A percentile compares a stretch with the other conserved stretches of the same genome.
These are phyloP conservation scores for Manacus vitellinus DNA, from an alignment of 2,113 vertebrate genomes.

Conservation along the genomic window DNA sequence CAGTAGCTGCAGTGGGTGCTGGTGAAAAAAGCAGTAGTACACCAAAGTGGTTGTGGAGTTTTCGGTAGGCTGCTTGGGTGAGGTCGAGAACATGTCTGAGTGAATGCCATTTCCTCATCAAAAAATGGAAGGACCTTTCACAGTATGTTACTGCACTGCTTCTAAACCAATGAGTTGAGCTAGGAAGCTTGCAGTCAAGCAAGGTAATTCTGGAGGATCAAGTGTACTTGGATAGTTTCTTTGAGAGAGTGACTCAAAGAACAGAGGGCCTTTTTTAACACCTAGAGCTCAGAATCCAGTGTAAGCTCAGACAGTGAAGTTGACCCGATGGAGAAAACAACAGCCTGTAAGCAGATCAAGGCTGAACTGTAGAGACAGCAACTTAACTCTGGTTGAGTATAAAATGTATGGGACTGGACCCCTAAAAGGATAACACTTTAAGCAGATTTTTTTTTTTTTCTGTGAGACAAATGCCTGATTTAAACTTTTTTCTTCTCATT, in stretches of 20 bases:
- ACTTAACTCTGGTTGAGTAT: neutral
- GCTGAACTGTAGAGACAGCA: neutral
- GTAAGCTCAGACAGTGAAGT: neutral
- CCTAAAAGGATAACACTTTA: neutral
- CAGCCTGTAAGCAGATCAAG: neutral
- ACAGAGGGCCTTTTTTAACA: neutral
- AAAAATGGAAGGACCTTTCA: neutral
- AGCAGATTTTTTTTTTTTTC: neutral
- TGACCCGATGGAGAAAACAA: neutral
- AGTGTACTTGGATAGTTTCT: neutral
- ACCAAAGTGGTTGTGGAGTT: neutral
- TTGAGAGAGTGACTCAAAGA: neutral
- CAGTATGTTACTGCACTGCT: neutral
- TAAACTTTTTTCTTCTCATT: neutral
- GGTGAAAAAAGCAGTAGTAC: neutral
- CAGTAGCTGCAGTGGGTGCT: neutral
- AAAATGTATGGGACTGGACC: neutral
- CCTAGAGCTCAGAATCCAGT: neutral
- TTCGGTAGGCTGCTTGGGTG: neutral
- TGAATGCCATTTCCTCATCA: neutral
- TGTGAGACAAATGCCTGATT: fast-evolving
- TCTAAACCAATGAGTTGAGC: neutral
- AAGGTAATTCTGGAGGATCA: neutral
- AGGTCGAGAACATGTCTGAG: neutral
- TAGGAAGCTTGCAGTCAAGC: neutral